Base-by-base conservation (phyloP, 53 echinoderm and acorn worm genomes). In the Echinarachnius parma region DNA sequence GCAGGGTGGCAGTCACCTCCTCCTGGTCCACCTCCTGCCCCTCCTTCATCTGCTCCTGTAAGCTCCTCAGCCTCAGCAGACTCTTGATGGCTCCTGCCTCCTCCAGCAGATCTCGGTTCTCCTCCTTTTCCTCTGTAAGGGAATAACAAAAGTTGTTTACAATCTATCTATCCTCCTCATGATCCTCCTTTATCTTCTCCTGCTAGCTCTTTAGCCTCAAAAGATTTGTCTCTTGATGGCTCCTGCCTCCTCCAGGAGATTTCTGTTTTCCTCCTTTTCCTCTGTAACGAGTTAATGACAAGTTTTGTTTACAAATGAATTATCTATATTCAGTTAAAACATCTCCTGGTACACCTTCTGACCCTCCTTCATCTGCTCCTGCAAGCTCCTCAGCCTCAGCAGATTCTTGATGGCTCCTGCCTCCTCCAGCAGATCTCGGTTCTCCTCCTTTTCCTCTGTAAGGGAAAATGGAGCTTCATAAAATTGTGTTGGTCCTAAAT, bases 41-140 rank as follows among this genome's bases (percentile, higher is more conserved):
- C 13, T 66, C 60, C 18, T 49, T 69, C n/a, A 72, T 18, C 53
- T 77, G 83, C 36, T 79, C 77, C 55, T 78, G 79, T 29, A 96
- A 67, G 32, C 58, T 84, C 37, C 75, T 79, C 21, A 36, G 81
- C 18, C 91, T 78, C 21, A 96, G 49, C 57, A 96, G 66, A 46
- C 91, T 82, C 83, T 96, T 96, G 75, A 96, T 96, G 65, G 96
- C 96, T 14, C 96, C 96, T 4, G 87, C 75, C 59, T 96, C 96
- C 64, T 96, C 96, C 44, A 91, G 65, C 49, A 91, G 84, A 70
- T 87, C 85, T 30, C 84, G 49, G 35, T 82, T 87, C 35, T 68
- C 55, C 48, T 96, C 96, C 25, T 53, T 84, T 25, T 87, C 91
- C 47, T 91, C 96, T 96, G 78, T 5, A 3, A 34, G 66, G 9